phyloP scores from a whole-genome alignment of 2,888 invertebrate species.

The Celastrina argiolus region DNA sequence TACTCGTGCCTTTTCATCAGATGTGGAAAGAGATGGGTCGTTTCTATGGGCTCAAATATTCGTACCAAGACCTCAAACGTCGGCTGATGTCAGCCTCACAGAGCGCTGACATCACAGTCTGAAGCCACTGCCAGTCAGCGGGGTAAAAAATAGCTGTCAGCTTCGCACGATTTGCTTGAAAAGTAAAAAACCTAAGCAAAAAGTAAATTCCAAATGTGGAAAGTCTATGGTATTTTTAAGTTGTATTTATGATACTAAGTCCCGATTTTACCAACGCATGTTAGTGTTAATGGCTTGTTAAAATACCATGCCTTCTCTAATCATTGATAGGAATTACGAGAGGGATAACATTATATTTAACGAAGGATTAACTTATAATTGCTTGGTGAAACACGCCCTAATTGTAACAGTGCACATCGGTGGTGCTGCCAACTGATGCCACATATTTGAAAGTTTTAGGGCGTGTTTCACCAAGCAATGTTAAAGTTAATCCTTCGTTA shows the following conservation, averaged over 20 bases:
- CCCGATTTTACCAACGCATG: no score
- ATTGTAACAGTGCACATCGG: no score
- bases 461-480: no score
- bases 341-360: no score
- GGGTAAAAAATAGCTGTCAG: neutral
- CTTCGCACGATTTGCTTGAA: neutral
- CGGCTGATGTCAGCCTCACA: constrained; percentile 4
- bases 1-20: neutral
- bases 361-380: neutral
- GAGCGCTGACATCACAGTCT: constrained; percentile 9
- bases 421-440: no score
- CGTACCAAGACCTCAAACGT: neutral
- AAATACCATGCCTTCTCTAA: no score
- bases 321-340: no score
- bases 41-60: neutral
- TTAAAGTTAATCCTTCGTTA: no score
- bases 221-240: neutral
- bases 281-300: no score
- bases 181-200: neutral
- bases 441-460: no score
- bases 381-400: no score
- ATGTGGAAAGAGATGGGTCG: neutral
- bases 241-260: neutral
- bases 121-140: neutral
- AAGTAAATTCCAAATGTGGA: neutral